Conservation (phyloP, 1,140 invertebrate species). For the Drosophila nasuta region DNA sequence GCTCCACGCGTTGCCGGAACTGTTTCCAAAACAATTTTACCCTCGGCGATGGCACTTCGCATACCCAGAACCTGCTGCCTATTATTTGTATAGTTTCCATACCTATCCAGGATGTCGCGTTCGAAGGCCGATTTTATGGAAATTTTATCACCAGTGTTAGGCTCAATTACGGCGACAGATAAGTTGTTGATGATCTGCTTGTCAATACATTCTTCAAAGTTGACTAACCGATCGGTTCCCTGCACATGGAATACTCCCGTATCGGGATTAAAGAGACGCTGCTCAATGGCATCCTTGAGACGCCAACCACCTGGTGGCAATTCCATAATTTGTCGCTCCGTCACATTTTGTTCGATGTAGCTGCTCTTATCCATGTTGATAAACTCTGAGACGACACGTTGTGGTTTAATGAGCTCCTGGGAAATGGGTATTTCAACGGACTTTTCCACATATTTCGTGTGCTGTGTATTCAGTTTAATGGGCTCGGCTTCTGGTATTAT, state of each 20-base stretch:
- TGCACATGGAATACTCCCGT: constrained; percentile 95
- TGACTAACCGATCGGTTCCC: constrained; percentile 92
- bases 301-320: constrained; percentile 93
- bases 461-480: constrained; percentile 85
- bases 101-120: constrained; percentile 91
- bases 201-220: constrained; percentile 94
- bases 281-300: constrained; percentile 91
- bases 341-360: constrained; percentile 73
- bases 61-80: constrained; percentile 88
- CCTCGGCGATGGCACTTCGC: constrained; percentile 91
- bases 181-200: constrained; percentile 93
- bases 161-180: constrained; percentile 92
- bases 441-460: constrained; percentile 78
- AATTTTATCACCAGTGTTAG: constrained; percentile 89
- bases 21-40: constrained; percentile 88
- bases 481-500: constrained; percentile 78
- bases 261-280: constrained; percentile 91
- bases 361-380: constrained; percentile 84
- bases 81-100: constrained; percentile 89
- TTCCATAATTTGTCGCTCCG: constrained; percentile 87
- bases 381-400: constrained; percentile 85
- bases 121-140: constrained; percentile 91
- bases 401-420: constrained; percentile 81
- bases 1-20: constrained; percentile 82
- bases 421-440: constrained; percentile 75